phyloP scores from a whole-genome alignment of 2,888 invertebrate species.

The Dasypolia templi region DNA sequence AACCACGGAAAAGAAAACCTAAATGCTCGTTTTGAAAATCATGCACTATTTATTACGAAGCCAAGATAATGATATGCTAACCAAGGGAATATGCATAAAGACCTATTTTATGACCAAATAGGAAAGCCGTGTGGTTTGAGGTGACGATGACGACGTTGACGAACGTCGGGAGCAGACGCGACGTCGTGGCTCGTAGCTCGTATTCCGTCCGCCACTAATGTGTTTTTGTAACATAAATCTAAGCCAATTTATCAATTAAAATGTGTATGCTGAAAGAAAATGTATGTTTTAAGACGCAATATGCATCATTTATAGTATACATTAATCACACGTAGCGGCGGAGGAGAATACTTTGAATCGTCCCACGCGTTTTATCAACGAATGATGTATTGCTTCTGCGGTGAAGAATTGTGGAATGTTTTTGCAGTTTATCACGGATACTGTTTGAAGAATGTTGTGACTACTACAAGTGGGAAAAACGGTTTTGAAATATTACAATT shows the following conservation, averaged over 20 bases:
- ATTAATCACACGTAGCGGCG: conserved; percentile 34
- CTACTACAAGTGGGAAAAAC: neutral
- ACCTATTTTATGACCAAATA: conserved; percentile 26
- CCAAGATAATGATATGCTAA: neutral
- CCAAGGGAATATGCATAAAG: conserved; percentile 10
- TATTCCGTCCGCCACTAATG: conserved; percentile 37
- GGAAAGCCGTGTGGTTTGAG: conserved; percentile 50
- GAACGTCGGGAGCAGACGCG: conserved; percentile 31
- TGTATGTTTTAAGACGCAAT: conserved; percentile 35
- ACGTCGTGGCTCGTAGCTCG: conserved; percentile 35
- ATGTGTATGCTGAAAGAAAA: conserved; percentile 44
- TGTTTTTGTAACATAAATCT: conserved; percentile 57
- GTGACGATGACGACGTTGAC: conserved; percentile 31
- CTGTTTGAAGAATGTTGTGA: neutral
- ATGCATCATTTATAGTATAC: conserved; percentile 39
- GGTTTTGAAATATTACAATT: neutral
- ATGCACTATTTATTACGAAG: conserved; percentile 4
- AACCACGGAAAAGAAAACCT: no score
- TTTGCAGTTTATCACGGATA: conserved; percentile 16
- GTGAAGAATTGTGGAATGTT: conserved; percentile 10
- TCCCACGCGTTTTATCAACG: conserved; percentile 44
- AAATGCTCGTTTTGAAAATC: neutral
- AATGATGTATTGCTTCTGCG: conserved; percentile 38
- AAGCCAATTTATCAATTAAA: conserved; percentile 59
- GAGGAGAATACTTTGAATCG: conserved; percentile 28